Conservation (phyloP, 2,888 invertebrate species). For the Poecilus cupreus region DNA sequence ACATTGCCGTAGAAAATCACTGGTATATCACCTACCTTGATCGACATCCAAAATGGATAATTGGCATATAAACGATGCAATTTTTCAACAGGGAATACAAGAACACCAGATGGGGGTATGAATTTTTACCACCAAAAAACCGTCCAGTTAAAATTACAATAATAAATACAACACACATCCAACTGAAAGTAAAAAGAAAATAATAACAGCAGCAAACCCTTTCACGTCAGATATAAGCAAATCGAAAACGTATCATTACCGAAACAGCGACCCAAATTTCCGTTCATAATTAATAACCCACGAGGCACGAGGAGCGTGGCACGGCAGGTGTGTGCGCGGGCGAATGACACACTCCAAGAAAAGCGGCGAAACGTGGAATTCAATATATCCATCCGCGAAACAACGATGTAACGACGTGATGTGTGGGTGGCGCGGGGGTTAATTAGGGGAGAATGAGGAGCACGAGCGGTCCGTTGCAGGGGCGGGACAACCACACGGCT, state of each 20-base stretch:
- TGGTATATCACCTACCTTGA: no score
- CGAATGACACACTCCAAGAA: neutral
- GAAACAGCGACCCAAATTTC: conserved; percentile 51
- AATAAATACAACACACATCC: conserved; percentile 13
- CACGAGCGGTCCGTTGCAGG: conserved; percentile 20
- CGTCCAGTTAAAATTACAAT: conserved; percentile 45
- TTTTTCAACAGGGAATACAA: no score
- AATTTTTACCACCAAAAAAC: conserved; percentile 32
- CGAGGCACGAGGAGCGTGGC: conserved; percentile 25
- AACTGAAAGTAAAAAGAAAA: conserved; percentile 30
- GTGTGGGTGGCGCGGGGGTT: conserved; percentile 9
- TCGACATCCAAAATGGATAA: no score
- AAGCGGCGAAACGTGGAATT: neutral
- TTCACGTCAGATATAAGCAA: conserved; percentile 35
- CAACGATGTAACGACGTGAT: neutral
- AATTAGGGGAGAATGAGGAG: conserved; percentile 25
- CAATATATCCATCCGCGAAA: neutral
- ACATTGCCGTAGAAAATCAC: no score
- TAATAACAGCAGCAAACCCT: conserved; percentile 43
- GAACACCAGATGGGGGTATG: neutral
- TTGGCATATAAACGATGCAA: no score
- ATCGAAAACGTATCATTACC: conserved; percentile 49
- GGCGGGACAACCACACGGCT: conserved; percentile 29
- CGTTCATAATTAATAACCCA: conserved; percentile 51
- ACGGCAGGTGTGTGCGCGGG: conserved; percentile 49